A percentile compares a stretch with the other conserved stretches of the same genome.
phyloP scores from a whole-genome alignment of 2,797 vertebrate genomes.

The Anomalospiza imberbis region DNA sequence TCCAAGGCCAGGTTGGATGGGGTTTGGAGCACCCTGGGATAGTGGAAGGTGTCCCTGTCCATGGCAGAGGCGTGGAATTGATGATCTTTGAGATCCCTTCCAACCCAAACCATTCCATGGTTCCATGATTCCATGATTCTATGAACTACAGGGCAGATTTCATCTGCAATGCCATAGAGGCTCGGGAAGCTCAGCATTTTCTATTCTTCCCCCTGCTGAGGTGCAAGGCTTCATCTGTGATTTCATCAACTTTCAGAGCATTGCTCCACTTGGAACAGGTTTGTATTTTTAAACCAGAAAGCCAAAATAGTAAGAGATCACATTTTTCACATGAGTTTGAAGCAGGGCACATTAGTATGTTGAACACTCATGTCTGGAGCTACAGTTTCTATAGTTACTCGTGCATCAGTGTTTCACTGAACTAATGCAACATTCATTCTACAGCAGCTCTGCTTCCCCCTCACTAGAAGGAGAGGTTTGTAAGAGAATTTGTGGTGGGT shows the following conservation, averaged over 20 bases:
- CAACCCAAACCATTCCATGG: background rate
- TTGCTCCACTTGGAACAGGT: background rate
- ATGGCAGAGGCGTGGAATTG: background rate
- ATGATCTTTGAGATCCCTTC: background rate
- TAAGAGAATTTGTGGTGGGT: background rate
- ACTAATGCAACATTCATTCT: background rate
- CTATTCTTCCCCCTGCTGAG: background rate
- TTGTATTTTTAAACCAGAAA: background rate
- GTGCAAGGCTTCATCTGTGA: background rate
- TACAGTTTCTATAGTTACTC: constrained; percentile 47
- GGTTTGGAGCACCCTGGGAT: fast-evolving
- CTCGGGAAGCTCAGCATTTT: background rate
- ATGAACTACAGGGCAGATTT: background rate
- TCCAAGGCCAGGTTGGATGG: fast-evolving
- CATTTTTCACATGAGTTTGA: background rate
- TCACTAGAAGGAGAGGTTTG: background rate
- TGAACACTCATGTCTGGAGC: background rate
- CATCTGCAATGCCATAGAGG: background rate
- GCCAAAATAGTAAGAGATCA: background rate
- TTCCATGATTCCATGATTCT: background rate
- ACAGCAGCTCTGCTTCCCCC: background rate
- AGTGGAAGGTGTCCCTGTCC: background rate
- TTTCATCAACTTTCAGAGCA: background rate
- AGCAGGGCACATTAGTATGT: background rate
- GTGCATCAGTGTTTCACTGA: background rate